phyloP scores from a whole-genome alignment of 2,113 vertebrate genomes.

The Mirounga angustirostris region DNA sequence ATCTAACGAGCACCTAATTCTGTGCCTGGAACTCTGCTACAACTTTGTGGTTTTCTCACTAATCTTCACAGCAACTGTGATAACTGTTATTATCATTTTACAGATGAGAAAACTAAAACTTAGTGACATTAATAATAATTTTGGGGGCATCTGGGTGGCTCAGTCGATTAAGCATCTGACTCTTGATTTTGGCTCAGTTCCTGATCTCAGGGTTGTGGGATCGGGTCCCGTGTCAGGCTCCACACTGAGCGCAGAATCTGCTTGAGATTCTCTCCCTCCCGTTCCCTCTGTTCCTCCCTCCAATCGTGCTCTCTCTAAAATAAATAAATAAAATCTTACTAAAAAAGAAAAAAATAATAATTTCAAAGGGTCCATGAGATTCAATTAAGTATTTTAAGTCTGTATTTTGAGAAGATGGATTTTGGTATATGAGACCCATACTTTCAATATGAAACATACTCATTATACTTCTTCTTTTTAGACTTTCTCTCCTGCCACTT shows the following conservation, averaged over 20 bases:
- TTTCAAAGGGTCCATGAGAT: not conserved
- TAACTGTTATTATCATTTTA: not conserved
- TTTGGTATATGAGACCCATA: not conserved
- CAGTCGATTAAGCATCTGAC: not conserved
- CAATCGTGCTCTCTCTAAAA: not conserved
- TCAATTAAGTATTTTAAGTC: not conserved
- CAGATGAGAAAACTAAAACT: not conserved
- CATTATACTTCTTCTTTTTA: conserved; percentile 2
- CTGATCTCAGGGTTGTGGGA: not conserved
- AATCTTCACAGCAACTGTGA: not conserved
- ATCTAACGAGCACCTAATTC: not conserved
- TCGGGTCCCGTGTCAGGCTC: not conserved
- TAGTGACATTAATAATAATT: not conserved
- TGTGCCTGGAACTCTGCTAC: not conserved
- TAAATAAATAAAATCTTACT: not conserved
- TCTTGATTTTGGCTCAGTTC: not conserved
- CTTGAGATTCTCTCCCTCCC: not conserved
- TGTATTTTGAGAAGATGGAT: not conserved
- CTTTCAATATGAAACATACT: not conserved
- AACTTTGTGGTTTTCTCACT: not conserved
- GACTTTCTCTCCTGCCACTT: not conserved
- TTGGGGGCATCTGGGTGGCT: not conserved
- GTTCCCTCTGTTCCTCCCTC: not conserved
- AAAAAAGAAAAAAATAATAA: not conserved
- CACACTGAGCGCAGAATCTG: not conserved